A percentile compares a stretch with the other conserved stretches of the same genome.
phyloP scores from a whole-genome alignment of 1,140 invertebrate species.

The Campoletis sonorensis region DNA sequence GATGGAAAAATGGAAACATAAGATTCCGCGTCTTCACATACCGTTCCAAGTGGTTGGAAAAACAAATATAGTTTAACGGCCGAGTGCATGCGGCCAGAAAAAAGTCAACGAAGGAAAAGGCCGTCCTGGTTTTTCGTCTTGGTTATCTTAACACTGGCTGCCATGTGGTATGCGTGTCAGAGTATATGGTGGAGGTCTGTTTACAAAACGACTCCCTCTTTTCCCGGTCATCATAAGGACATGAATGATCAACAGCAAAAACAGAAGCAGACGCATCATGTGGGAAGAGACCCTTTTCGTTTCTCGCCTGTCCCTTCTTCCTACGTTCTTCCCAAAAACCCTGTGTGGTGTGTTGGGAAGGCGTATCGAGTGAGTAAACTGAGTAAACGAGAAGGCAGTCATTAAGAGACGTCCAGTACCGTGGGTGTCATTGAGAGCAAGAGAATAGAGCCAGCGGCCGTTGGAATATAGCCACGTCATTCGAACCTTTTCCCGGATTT shows the following conservation, averaged over 20 bases:
- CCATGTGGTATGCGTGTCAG: slow-evolving; percentile 33
- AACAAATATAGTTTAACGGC: slow-evolving; percentile 31
- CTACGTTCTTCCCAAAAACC: no score
- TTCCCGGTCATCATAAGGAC: not conserved
- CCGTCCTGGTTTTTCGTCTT: slow-evolving; percentile 11
- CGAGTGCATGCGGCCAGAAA: not conserved
- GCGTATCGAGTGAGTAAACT: not conserved
- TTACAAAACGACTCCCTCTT: slow-evolving; percentile 22
- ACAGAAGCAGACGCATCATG: slow-evolving; percentile 14
- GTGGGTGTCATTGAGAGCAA: not conserved
- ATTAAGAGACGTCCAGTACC: slow-evolving; percentile 7
- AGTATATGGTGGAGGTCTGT: not conserved
- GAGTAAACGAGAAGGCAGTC: not conserved
- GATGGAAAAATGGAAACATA: not conserved
- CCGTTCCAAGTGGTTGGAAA: slow-evolving; percentile 15
- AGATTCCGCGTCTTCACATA: not conserved
- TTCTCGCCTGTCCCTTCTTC: not conserved
- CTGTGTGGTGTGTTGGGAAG: not conserved
- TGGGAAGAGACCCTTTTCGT: slow-evolving; percentile 27
- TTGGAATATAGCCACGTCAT: slow-evolving; percentile 22
- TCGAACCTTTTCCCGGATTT: not conserved
- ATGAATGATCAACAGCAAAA: slow-evolving; percentile 23
- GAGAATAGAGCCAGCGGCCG: not conserved
- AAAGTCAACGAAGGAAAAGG: no score
- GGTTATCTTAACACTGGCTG: slow-evolving; percentile 20